These are phyloP conservation scores for Agrotis segetum DNA, from an alignment of 2,888 invertebrate genomes.

Conservation along the genomic window DNA sequence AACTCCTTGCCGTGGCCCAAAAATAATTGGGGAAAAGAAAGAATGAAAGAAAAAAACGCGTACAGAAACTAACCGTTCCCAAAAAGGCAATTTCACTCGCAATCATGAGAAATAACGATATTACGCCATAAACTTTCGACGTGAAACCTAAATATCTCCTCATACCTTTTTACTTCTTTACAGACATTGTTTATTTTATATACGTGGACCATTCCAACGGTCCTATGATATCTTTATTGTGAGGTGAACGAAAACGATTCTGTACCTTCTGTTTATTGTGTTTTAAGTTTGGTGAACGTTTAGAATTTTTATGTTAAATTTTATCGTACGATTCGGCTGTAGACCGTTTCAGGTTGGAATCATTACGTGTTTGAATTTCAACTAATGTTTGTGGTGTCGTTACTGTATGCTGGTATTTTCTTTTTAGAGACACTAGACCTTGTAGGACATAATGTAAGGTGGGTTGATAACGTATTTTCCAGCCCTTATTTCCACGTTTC, in stretches of 20 bases:
- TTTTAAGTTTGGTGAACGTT: slow-evolving; percentile 74
- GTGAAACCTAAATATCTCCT: slow-evolving; percentile 73
- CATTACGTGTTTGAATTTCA: slow-evolving; percentile 68
- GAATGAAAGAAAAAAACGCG: slow-evolving; percentile 55
- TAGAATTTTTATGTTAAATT: slow-evolving; percentile 77
- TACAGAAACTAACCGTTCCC: slow-evolving; percentile 72
- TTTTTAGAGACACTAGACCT: slow-evolving; percentile 29
- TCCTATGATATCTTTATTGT: slow-evolving; percentile 79
- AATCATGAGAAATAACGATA: slow-evolving; percentile 82
- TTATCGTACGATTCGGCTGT: slow-evolving; percentile 56
- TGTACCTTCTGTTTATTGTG: slow-evolving; percentile 75
- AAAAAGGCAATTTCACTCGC: slow-evolving; percentile 73
- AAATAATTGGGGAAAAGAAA: slow-evolving; percentile 69
- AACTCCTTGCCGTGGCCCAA: slow-evolving; percentile 59
- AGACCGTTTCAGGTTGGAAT: slow-evolving; percentile 52
- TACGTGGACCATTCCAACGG: slow-evolving; percentile 71
- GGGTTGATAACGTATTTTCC: slow-evolving; percentile 23
- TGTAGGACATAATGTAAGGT: slow-evolving; percentile 45
- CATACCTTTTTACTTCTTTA: slow-evolving; percentile 69
- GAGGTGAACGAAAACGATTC: slow-evolving; percentile 74
- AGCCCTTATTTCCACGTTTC: slow-evolving; percentile 13
- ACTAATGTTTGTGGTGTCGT: slow-evolving; percentile 54
- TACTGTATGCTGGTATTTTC: slow-evolving; percentile 32
- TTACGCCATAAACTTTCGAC: slow-evolving; percentile 79
- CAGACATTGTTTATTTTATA: slow-evolving; percentile 78